These are phyloP conservation scores for Odontothrips loti DNA, from an alignment of 2,888 invertebrate species.

Conservation along the genomic window DNA sequence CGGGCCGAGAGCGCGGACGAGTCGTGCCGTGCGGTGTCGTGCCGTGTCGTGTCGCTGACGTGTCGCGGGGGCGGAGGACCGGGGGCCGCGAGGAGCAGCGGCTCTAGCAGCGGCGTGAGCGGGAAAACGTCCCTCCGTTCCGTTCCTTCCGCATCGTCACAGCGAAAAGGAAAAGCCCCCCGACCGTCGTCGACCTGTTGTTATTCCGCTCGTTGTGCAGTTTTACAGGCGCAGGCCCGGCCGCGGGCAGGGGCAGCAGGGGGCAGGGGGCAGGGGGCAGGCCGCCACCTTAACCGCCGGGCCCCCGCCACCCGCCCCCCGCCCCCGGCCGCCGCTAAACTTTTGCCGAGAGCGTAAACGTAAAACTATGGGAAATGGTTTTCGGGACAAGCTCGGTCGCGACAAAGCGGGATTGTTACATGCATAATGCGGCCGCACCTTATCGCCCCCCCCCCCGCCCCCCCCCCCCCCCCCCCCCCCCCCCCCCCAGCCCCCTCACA, in stretches of 20 bases:
- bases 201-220: neutral
- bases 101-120: no score
- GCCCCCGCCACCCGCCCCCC: neutral
- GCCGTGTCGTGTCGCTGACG: no score
- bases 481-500: neutral
- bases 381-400: neutral
- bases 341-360: neutral
- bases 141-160: no score
- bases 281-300: no score
- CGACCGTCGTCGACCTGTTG: no score
- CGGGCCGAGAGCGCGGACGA: no score
- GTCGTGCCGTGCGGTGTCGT: no score
- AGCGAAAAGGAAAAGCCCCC: no score
- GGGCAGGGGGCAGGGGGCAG: no score
- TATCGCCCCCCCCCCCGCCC: neutral
- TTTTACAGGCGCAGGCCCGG: neutral
- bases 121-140: no score
- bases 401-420: slow-evolving; percentile 18
- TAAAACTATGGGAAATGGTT: neutral
- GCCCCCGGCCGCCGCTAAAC: neutral
- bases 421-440: neutral
- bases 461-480: neutral
- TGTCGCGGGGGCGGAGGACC: neutral
- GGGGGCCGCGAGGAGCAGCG: neutral
- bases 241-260: neutral